A percentile compares a stretch with the other conserved stretches of the same genome.
Conservation (phyloP, 1,140 invertebrate species). For the Dendrolimus kikuchii region DNA sequence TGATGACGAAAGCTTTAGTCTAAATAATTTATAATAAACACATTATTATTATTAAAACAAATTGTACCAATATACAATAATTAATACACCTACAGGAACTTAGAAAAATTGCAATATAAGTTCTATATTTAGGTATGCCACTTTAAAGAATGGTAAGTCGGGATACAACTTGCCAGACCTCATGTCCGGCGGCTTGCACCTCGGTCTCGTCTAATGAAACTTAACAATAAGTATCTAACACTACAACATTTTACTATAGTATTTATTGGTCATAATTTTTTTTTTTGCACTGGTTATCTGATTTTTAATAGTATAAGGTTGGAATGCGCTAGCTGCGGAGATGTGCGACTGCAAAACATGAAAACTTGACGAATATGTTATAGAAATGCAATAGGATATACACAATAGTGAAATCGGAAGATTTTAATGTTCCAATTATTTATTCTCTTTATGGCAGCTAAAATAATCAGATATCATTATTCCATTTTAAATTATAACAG, state of each 20-base stretch:
- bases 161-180: conserved; percentile 46
- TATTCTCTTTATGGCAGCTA: too few relatives aligned
- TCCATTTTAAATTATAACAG: too few relatives aligned
- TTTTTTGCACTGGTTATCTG: conserved; percentile 36
- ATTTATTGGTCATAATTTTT: conserved; percentile 50
- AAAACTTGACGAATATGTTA: conserved; percentile 12
- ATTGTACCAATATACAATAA: conserved; percentile 70
- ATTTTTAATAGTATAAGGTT: conserved; percentile 41
- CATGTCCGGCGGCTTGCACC: conserved; percentile 12
- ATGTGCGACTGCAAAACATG: conserved; percentile 4
- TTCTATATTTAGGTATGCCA: conserved; percentile 71
- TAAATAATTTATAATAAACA: conserved; percentile 70
- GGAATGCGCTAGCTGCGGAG: conserved; percentile 62
- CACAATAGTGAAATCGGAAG: background rate
- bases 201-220: conserved; percentile 31
- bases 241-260: conserved; percentile 48
- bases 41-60: conserved; percentile 66
- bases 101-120: conserved; percentile 71
- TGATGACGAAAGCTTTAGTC: conserved; percentile 44
- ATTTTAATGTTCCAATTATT: too few relatives aligned
- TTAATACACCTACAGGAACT: conserved; percentile 71
- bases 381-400: conserved; percentile 7
- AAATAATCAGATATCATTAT: too few relatives aligned
- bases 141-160: conserved; percentile 54
- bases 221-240: conserved; percentile 44